phyloP scores from a whole-genome alignment of 2,888 invertebrate genomes.

The Cheilosia urbana region DNA sequence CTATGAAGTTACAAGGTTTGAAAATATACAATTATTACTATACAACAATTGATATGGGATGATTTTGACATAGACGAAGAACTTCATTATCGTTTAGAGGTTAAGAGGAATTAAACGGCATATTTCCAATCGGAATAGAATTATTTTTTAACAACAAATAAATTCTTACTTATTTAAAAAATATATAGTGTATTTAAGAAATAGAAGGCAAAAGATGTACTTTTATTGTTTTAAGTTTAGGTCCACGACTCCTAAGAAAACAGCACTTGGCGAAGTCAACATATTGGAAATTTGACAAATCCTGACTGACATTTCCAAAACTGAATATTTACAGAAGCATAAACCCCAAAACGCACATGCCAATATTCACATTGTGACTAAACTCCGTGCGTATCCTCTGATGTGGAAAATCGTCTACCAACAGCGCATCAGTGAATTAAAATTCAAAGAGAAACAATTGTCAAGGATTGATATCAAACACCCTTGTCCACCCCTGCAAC shows the following conservation, averaged over 20 bases:
- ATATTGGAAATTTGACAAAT: constrained; percentile 58
- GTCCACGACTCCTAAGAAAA: background rate
- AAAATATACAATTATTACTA: too few species aligned
- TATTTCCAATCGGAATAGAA: too few species aligned
- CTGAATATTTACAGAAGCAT: constrained; percentile 46
- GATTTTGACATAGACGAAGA: too few species aligned
- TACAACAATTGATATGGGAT: too few species aligned
- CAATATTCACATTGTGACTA: constrained; percentile 61
- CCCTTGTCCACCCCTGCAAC: constrained; percentile 64
- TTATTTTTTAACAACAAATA: too few species aligned
- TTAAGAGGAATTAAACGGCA: too few species aligned
- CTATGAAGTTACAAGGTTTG: too few species aligned
- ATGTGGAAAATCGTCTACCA: constrained; percentile 62
- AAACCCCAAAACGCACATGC: constrained; percentile 70
- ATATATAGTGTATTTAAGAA: background rate
- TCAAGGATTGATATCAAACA: constrained; percentile 29
- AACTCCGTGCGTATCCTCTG: constrained; percentile 42
- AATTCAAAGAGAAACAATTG: constrained; percentile 62
- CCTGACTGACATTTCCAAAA: constrained; percentile 67
- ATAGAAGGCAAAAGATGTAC: background rate
- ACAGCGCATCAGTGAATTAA: constrained; percentile 42
- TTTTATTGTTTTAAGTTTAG: background rate
- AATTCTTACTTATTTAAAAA: too few species aligned
- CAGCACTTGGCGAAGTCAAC: constrained; percentile 35
- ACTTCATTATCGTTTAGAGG: too few species aligned